phyloP scores from a whole-genome alignment of 2,888 invertebrate species.

The Venusia cambrica region DNA sequence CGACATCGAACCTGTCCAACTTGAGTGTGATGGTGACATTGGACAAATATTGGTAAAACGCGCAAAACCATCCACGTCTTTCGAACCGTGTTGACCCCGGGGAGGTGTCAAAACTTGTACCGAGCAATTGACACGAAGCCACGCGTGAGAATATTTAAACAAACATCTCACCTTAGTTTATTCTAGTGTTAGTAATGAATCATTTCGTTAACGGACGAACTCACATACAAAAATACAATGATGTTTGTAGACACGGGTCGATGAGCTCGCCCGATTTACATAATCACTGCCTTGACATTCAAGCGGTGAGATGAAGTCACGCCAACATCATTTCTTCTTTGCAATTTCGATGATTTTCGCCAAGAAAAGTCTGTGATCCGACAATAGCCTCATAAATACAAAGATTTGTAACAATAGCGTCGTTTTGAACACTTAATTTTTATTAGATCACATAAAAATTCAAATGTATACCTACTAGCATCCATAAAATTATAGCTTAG shows the following conservation, averaged over 20 bases:
- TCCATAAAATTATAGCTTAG: constrained; percentile 17
- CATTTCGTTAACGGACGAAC: constrained; percentile 72
- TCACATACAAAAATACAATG: constrained; percentile 61
- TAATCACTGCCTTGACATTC: constrained; percentile 49
- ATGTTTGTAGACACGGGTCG: constrained; percentile 50
- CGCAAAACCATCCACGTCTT: constrained; percentile 54
- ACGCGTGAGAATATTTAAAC: constrained; percentile 78
- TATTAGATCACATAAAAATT: constrained; percentile 29
- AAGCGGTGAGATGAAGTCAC: constrained; percentile 19
- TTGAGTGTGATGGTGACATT: constrained; percentile 50
- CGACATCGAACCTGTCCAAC: constrained; percentile 29
- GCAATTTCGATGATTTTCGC: constrained; percentile 9
- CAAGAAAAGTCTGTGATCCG: constrained; percentile 1
- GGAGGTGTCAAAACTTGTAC: constrained; percentile 71
- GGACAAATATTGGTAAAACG: constrained; percentile 59
- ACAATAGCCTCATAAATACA: constrained; percentile 23
- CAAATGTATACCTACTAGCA: constrained; percentile 28
- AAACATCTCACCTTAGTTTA: constrained; percentile 70
- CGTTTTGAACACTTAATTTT: constrained; percentile 13
- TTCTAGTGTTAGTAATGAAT: constrained; percentile 74
- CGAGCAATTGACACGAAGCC: constrained; percentile 66
- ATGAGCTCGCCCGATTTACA: constrained; percentile 56
- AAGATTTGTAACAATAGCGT: constrained; percentile 29
- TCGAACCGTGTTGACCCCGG: constrained; percentile 55
- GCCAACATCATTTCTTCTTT: constrained; percentile 17